phyloP scores from a whole-genome alignment of 2,888 invertebrate species.

The Drosophila macrospina region DNA sequence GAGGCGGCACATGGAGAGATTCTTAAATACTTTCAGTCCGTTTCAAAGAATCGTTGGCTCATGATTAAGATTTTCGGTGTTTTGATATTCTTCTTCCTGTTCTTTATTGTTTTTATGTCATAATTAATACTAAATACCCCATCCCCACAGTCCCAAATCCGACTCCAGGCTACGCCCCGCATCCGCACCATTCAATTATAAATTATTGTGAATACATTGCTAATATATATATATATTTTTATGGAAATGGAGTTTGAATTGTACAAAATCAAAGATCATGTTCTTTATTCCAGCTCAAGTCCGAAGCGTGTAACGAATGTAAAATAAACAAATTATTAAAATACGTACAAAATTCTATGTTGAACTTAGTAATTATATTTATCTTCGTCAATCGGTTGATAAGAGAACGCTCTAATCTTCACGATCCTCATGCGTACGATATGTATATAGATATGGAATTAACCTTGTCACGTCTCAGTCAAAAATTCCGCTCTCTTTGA shows the following conservation, averaged over 20 bases:
- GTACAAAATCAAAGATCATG: conserved; percentile 35
- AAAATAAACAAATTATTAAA: conserved; percentile 66
- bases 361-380: conserved; percentile 26
- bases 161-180: neutral
- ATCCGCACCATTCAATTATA: conserved; percentile 40
- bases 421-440: conserved; percentile 4
- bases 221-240: conserved; percentile 49
- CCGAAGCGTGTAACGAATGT: conserved; percentile 40
- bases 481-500: conserved; percentile 65
- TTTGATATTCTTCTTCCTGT: conserved; percentile 99
- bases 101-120: conserved; percentile 98
- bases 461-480: conserved; percentile 31
- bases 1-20: conserved; percentile 99
- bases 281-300: conserved; percentile 28
- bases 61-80: conserved; percentile 99
- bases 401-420: conserved; percentile 54
- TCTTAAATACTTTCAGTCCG: conserved; percentile 98
- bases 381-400: conserved; percentile 36
- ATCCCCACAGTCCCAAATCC: conserved; percentile 4
- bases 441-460: neutral
- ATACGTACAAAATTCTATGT: too few relatives aligned
- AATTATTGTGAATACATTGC: conserved; percentile 64
- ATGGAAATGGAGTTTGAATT: conserved; percentile 46
- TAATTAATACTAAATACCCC: conserved; percentile 87
- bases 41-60: conserved; percentile 98